Evolutionary conservation across 2,888 invertebrate genomes (phyloP).

Genomic region (Eugnorisma glareosa): DNA sequence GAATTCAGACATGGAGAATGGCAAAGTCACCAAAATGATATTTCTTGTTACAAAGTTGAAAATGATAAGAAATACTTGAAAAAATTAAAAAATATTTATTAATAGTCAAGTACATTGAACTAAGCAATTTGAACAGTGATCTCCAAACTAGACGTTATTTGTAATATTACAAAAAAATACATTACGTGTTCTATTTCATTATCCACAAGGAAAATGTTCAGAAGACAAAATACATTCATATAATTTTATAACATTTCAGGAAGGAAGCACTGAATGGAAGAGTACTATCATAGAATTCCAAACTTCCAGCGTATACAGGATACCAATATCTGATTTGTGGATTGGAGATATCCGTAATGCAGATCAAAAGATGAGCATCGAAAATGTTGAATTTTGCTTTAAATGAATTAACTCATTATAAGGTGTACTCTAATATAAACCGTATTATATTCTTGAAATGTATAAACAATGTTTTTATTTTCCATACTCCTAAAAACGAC

Average conservation of each 20-base stretch:
- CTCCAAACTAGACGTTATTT: no score
- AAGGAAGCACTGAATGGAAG: slow-evolving; percentile 9
- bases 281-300: slow-evolving; percentile 10
- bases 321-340: slow-evolving; percentile 9
- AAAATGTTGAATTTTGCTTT: slow-evolving; percentile 11
- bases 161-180: no score
- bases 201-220: neutral
- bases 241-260: slow-evolving; percentile 2
- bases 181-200: no score
- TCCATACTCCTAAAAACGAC: neutral
- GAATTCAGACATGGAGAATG: no score
- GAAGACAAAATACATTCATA: neutral
- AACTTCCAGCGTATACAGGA: neutral
- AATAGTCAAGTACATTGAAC: no score
- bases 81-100: no score
- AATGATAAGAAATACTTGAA: no score
- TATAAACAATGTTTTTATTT: neutral
- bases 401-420: neutral
- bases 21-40: no score
- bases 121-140: no score
- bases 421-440: neutral
- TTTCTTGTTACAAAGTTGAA: no score
- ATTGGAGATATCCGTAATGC: slow-evolving; percentile 4
- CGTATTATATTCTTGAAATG: neutral
- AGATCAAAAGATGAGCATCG: slow-evolving; percentile 13